Percentiles rank a stretch among this genome's conserved stretches.
Conservation (phyloP, 2,888 invertebrate genomes). For the Agrotis segetum region DNA sequence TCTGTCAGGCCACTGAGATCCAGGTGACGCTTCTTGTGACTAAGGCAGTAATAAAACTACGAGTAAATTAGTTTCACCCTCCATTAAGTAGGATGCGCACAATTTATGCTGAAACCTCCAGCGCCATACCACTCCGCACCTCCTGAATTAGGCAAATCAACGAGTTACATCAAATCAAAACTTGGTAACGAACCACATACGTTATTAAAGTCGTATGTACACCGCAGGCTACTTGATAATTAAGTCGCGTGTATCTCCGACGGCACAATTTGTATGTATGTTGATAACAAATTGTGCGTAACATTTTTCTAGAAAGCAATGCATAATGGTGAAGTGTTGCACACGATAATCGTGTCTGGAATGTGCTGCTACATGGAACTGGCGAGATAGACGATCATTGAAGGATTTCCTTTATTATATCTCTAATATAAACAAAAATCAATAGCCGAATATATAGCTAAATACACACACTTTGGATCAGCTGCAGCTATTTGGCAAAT, state of each 20-base stretch:
- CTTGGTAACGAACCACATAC: constrained; percentile 70
- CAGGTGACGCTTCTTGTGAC: constrained; percentile 6
- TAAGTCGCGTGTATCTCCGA: constrained; percentile 48
- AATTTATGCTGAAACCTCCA: constrained; percentile 47
- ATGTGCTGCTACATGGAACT: constrained; percentile 10
- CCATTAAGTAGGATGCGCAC: constrained; percentile 54
- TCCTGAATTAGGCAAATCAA: constrained; percentile 64
- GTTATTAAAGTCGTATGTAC: constrained; percentile 66
- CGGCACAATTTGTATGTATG: constrained; percentile 35
- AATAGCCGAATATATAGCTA: too few relatives aligned
- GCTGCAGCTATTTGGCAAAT: too few relatives aligned
- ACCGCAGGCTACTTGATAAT: constrained; percentile 56
- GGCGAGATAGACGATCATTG: neutral
- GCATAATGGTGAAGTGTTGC: constrained; percentile 21
- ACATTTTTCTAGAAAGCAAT: constrained; percentile 53
- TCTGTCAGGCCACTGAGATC: neutral
- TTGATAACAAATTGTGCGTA: constrained; percentile 49
- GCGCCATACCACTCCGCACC: constrained; percentile 40
- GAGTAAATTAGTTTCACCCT: constrained; percentile 50
- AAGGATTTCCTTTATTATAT: neutral
- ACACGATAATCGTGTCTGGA: constrained; percentile 36
- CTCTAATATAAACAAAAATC: too few relatives aligned
- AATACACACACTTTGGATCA: too few relatives aligned
- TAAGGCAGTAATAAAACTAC: constrained; percentile 25
- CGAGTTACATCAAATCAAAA: constrained; percentile 70